These are phyloP conservation scores for Drosophila kuntzei DNA, from an alignment of 2,888 invertebrate species.

Conservation along the genomic window DNA sequence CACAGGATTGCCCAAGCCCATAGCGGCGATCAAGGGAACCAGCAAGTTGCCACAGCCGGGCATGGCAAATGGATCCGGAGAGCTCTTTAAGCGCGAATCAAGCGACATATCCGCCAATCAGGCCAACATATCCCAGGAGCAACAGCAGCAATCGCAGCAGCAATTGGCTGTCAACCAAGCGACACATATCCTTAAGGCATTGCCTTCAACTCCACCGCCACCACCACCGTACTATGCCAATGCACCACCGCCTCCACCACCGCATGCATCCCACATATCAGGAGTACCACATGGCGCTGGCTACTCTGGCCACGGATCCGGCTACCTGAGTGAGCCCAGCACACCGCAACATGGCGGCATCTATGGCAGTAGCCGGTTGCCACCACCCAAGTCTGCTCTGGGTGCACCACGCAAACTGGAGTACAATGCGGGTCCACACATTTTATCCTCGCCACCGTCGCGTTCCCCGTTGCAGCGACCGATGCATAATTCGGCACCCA, in stretches of 20 bases:
- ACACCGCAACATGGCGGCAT: slow-evolving; percentile 63
- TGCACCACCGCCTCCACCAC: slow-evolving; percentile 44
- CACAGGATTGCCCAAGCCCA: slow-evolving; percentile 95
- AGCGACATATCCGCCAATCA: slow-evolving; percentile 85
- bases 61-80: slow-evolving; percentile 61
- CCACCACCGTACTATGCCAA: slow-evolving; percentile 73
- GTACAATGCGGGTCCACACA: slow-evolving; percentile 84
- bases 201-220: slow-evolving; percentile 45
- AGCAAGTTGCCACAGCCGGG: slow-evolving; percentile 89
- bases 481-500: slow-evolving; percentile 70
- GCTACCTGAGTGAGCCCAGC: slow-evolving; percentile 73
- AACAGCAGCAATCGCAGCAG: slow-evolving; percentile 42
- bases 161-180: slow-evolving; percentile 39
- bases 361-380: slow-evolving; percentile 75
- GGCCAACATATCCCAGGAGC: slow-evolving; percentile 70
- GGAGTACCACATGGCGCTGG: slow-evolving; percentile 10
- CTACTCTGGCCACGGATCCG: slow-evolving; percentile 50
- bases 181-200: slow-evolving; percentile 75
- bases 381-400: slow-evolving; percentile 69
- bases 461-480: slow-evolving; percentile 70
- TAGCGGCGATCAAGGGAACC: slow-evolving; percentile 96
- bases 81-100: slow-evolving; percentile 86
- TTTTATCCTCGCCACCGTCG: slow-evolving; percentile 84
- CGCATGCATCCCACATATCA: slow-evolving; percentile 49
- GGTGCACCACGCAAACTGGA: slow-evolving; percentile 88